phyloP scores from a whole-genome alignment of 2,888 invertebrate species.

The Harpalus rubripes region DNA sequence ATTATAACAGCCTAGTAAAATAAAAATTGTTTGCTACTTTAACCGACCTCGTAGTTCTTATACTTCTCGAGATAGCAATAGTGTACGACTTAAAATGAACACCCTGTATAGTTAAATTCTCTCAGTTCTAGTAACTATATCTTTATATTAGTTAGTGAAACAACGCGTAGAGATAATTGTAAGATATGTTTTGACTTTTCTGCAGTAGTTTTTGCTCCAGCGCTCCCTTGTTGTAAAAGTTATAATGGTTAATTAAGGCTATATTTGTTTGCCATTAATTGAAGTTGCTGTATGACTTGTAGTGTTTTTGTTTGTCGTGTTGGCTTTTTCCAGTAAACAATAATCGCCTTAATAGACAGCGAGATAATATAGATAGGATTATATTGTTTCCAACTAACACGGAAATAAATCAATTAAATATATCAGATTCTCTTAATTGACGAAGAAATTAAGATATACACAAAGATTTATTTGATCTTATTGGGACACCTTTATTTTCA shows the following conservation, averaged over 20 bases:
- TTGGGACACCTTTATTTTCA: neutral
- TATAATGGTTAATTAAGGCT: constrained; percentile 38
- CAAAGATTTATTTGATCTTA: neutral
- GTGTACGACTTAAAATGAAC: too few relatives aligned
- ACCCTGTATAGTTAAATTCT: neutral
- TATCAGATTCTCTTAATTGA: neutral
- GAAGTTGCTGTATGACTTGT: constrained; percentile 22
- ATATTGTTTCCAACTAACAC: neutral
- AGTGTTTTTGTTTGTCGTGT: neutral
- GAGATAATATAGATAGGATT: neutral
- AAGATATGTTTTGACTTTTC: constrained; percentile 30
- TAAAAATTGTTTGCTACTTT: too few relatives aligned
- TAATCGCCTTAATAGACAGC: neutral
- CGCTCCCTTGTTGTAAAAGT: constrained; percentile 15
- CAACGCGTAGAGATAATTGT: neutral
- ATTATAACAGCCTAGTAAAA: too few relatives aligned
- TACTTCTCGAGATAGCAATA: too few relatives aligned
- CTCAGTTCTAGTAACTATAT: neutral
- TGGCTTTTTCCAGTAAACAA: neutral
- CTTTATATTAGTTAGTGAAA: neutral
- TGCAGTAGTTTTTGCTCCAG: constrained; percentile 3
- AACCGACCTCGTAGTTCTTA: too few relatives aligned
- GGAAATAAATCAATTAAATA: neutral
- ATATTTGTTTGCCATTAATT: constrained; percentile 29
- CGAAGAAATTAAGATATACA: neutral